A percentile compares a stretch with the other conserved stretches of the same genome.
Conservation (phyloP, 2,888 invertebrate genomes). For the Pammene fasciana region DNA sequence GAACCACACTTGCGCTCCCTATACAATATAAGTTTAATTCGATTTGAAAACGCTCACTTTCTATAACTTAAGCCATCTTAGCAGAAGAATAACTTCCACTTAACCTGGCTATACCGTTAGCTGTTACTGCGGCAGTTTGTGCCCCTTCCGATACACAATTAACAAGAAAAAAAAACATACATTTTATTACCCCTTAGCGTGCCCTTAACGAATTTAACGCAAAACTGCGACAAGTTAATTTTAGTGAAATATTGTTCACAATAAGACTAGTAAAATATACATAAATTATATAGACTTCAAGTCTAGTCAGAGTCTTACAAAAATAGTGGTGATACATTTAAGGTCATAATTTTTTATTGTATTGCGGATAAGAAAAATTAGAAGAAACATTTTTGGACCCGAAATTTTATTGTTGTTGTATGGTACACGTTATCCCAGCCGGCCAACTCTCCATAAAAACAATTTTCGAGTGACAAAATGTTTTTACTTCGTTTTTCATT, state of each 20-base stretch:
- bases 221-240: slow-evolving; percentile 31
- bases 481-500: no score
- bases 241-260: slow-evolving; percentile 17
- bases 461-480: no score
- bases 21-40: no score
- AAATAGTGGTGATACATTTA: no score
- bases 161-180: slow-evolving; percentile 51
- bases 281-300: not conserved
- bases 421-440: no score
- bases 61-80: slow-evolving; percentile 45
- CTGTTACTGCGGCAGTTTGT: slow-evolving; percentile 54
- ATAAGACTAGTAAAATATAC: not conserved
- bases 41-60: not conserved
- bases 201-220: slow-evolving; percentile 24
- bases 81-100: slow-evolving; percentile 59
- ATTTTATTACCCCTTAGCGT: slow-evolving; percentile 42
- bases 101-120: slow-evolving; percentile 64
- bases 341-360: no score
- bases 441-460: no score
- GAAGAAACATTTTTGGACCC: no score
- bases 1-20: no score
- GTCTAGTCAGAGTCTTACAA: no score
- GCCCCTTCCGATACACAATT: slow-evolving; percentile 58
- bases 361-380: no score
- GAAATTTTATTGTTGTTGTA: no score